These are phyloP conservation scores for Oconnorella tubifera DNA, from an alignment of 2,888 invertebrate species.

Conservation along the genomic window DNA sequence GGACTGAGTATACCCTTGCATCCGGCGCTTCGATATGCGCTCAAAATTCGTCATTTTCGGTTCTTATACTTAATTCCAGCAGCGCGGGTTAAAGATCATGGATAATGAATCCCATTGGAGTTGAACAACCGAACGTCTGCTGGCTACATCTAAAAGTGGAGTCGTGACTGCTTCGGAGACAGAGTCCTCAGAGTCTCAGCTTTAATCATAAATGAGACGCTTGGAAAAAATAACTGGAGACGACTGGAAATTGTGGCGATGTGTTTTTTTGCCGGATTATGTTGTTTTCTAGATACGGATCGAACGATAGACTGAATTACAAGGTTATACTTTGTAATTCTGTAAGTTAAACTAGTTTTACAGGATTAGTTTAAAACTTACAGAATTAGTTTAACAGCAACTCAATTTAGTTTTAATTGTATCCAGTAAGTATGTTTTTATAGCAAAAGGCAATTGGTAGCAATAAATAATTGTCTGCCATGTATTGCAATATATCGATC, in stretches of 20 bases:
- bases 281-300: too few species aligned
- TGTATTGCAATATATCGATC: not conserved
- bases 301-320: too few species aligned
- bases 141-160: not conserved
- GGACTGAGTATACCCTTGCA: not conserved
- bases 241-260: not conserved
- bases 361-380: too few species aligned
- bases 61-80: conserved; percentile 4
- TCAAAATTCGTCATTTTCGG: not conserved
- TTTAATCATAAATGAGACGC: not conserved
- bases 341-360: too few species aligned
- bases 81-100: not conserved
- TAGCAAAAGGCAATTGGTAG: too few species aligned
- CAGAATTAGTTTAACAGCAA: too few species aligned
- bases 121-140: not conserved
- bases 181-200: not conserved
- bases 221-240: not conserved
- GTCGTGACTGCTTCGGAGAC: too few species aligned
- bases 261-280: too few species aligned
- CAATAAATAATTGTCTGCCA: conserved; percentile 8
- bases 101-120: conserved; percentile 2
- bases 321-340: too few species aligned
- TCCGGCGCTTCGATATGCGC: not conserved
- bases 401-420: too few species aligned
- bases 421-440: too few species aligned